Percentiles rank a stretch among this genome's conserved stretches.
Evolutionary conservation across 2,888 invertebrate genomes (phyloP).

Genomic region (Gibbula magus): DNA sequence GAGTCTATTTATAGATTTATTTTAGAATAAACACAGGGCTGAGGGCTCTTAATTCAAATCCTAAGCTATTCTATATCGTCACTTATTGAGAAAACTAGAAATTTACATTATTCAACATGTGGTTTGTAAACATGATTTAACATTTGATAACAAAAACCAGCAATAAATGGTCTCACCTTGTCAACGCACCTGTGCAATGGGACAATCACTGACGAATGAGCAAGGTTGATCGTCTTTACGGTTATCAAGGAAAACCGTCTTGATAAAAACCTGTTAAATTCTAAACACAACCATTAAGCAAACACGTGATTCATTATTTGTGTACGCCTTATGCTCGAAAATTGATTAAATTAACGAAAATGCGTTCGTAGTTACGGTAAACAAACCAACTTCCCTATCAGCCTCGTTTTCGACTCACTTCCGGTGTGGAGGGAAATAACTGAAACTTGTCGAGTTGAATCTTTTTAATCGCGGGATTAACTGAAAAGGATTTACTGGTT

Average conservation of each 20-base stretch:
- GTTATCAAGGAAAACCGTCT: background rate
- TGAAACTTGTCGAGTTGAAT: conserved; percentile 6
- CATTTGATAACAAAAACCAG: background rate
- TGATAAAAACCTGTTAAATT: background rate
- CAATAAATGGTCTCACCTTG: background rate
- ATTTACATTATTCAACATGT: too few species aligned
- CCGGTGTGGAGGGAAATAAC: conserved; percentile 19
- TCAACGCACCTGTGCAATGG: background rate
- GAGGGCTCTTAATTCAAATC: too few species aligned
- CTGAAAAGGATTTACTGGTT: too few species aligned
- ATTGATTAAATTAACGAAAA: background rate
- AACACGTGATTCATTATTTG: background rate
- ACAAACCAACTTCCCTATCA: background rate
- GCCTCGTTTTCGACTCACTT: conserved; percentile 22
- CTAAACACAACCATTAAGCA: background rate
- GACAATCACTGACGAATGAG: background rate
- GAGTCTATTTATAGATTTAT: background rate
- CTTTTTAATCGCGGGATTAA: background rate
- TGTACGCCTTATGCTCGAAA: background rate
- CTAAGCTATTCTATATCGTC: too few species aligned
- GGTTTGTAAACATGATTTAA: too few species aligned
- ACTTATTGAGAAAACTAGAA: too few species aligned
- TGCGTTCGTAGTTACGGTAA: conserved; percentile 18
- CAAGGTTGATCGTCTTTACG: background rate
- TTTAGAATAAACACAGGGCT: background rate